phyloP scores from a whole-genome alignment of 2,797 vertebrate genomes.

The Harpagifer antarcticus region DNA sequence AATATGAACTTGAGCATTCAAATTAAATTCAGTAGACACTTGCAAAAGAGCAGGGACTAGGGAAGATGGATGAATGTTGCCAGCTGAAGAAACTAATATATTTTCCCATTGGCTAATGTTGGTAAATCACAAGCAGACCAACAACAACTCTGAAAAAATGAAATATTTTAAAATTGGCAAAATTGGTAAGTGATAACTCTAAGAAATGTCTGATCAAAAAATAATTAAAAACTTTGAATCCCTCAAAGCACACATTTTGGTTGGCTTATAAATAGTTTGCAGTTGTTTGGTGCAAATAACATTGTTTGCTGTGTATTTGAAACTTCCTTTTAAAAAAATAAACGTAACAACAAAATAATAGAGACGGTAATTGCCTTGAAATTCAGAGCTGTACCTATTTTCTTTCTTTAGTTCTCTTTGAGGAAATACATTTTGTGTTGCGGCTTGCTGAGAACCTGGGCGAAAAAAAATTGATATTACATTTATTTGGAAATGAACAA shows the following conservation, averaged over 20 bases:
- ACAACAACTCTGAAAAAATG: background rate
- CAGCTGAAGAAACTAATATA: background rate
- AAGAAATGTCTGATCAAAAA: background rate
- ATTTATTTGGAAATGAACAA: background rate
- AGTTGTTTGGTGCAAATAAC: conserved; percentile 10
- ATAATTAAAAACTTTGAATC: background rate
- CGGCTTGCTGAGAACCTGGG: too few relatives aligned
- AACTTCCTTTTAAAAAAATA: conserved; percentile 12
- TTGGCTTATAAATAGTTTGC: too few relatives aligned
- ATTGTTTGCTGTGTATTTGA: conserved; percentile 13
- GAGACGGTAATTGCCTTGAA: conserved; percentile 8
- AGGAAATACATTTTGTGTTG: background rate
- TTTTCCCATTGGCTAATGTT: too few relatives aligned
- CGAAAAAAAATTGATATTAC: too few relatives aligned
- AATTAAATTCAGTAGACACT: conserved; percentile 53
- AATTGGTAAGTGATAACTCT: background rate
- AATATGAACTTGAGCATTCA: conserved; percentile 53
- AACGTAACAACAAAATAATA: conserved; percentile 3
- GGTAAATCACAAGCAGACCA: background rate
- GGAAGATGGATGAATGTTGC: background rate
- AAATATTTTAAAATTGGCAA: background rate
- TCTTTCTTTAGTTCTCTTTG: background rate
- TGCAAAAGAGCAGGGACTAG: background rate
- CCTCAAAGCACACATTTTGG: too few relatives aligned
- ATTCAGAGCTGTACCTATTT: background rate